phyloP scores from a whole-genome alignment of 2,888 invertebrate species.

The Coelopa pilipes region DNA sequence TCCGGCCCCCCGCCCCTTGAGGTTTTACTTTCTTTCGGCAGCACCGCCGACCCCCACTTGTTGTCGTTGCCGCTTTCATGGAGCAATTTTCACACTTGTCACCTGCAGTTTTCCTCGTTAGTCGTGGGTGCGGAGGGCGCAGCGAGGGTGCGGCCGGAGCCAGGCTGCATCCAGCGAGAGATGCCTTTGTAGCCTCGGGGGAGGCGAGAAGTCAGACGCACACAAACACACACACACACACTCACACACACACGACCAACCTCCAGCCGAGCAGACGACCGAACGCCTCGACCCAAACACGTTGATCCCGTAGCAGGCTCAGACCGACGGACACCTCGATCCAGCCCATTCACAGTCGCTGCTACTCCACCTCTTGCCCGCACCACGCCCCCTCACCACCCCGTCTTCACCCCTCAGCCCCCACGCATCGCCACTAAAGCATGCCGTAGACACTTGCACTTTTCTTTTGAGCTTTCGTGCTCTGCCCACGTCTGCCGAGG shows the following conservation, averaged over 20 bases:
- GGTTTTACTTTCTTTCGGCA: too few relatives aligned
- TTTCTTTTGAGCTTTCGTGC: constrained; percentile 9
- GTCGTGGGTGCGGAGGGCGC: too few relatives aligned
- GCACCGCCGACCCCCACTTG: not conserved
- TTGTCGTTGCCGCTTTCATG: not conserved
- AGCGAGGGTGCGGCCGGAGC: too few relatives aligned
- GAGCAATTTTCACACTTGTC: constrained; percentile 30
- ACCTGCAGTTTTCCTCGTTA: constrained; percentile 32
- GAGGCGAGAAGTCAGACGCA: too few relatives aligned
- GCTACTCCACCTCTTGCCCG: not conserved
- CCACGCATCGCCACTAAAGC: not conserved
- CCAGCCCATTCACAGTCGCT: not conserved
- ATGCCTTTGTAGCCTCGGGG: not conserved
- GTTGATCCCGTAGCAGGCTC: too few relatives aligned
- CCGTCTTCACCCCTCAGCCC: not conserved
- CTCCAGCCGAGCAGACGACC: too few relatives aligned
- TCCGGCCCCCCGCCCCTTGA: too few relatives aligned
- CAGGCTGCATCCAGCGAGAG: too few relatives aligned
- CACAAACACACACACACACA: too few relatives aligned
- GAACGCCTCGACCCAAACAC: too few relatives aligned
- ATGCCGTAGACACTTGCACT: constrained; percentile 16
- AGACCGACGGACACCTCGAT: too few relatives aligned
- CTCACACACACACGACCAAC: too few relatives aligned
- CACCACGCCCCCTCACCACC: not conserved
- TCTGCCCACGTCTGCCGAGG: not conserved